Conservation (phyloP, 1,140 invertebrate genomes). For the Varroa destructor region DNA sequence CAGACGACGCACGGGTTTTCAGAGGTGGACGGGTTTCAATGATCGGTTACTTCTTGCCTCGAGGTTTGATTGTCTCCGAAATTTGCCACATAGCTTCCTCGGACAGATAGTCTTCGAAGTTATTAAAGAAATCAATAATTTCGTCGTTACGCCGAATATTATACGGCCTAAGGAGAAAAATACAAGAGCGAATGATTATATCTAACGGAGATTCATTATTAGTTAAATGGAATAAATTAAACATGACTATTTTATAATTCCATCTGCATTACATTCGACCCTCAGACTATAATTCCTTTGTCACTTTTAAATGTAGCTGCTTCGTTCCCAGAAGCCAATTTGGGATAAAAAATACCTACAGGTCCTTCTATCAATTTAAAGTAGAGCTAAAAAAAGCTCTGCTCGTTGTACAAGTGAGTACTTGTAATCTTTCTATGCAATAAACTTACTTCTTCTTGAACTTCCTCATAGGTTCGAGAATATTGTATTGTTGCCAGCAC, state of each 20-base stretch:
- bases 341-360: no score
- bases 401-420: no score
- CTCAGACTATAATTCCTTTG: background rate
- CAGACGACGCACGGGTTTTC: no score
- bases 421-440: no score
- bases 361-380: no score
- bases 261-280: background rate
- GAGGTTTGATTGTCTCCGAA: slow-evolving; percentile 85
- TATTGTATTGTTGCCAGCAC: slow-evolving; percentile 93
- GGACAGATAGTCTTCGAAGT: slow-evolving; percentile 83
- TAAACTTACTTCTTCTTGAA: slow-evolving; percentile 75
- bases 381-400: no score
- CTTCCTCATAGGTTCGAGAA: slow-evolving; percentile 90
- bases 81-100: slow-evolving; percentile 97
- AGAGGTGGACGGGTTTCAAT: no score
- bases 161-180: slow-evolving; percentile 24
- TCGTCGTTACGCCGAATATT: slow-evolving; percentile 65
- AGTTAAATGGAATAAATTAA: slow-evolving; percentile 27
- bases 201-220: slow-evolving; percentile 36
- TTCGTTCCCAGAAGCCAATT: no score
- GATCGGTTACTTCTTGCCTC: slow-evolving; percentile 43
- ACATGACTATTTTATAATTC: slow-evolving; percentile 4
- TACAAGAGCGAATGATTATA: background rate
- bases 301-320: background rate
- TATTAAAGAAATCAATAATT: slow-evolving; percentile 87